Percentiles rank a stretch among this genome's conserved stretches.
Conservation (phyloP, 2,888 invertebrate species). For the Lasioglossum leucozonium region DNA sequence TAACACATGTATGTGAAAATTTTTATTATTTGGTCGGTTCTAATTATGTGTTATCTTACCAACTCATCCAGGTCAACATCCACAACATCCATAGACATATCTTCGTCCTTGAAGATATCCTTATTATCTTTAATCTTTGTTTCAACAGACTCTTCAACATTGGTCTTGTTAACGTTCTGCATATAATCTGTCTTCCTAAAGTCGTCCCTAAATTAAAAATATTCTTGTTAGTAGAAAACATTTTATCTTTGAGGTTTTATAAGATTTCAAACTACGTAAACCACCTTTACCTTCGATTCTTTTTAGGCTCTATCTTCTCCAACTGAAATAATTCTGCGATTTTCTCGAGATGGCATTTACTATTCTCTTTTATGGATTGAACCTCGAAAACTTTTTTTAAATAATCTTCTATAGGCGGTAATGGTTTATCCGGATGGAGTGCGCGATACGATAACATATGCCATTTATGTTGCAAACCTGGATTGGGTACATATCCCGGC, state of each 20-base stretch:
- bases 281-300: constrained; percentile 15
- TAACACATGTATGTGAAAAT: neutral
- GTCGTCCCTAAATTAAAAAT: constrained; percentile 11
- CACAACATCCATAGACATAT: constrained; percentile 19
- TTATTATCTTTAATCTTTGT: neutral
- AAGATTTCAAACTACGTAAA: neutral
- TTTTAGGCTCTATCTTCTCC: constrained; percentile 15
- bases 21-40: neutral
- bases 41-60: constrained; percentile 19
- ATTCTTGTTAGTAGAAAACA: neutral
- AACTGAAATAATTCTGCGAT: constrained; percentile 68
- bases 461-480: constrained; percentile 73
- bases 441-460: constrained; percentile 74
- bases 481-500: constrained; percentile 70
- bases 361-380: constrained; percentile 58
- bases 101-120: neutral
- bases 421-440: constrained; percentile 70
- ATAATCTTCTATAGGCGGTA: constrained; percentile 69
- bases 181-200: neutral
- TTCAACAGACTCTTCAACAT: neutral
- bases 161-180: neutral
- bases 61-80: constrained; percentile 49
- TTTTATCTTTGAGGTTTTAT: neutral
- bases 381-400: constrained; percentile 64
- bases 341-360: constrained; percentile 43